Base-by-base conservation (phyloP, 2,888 invertebrate species). In the Amblyjoppa fuscipennis region DNA sequence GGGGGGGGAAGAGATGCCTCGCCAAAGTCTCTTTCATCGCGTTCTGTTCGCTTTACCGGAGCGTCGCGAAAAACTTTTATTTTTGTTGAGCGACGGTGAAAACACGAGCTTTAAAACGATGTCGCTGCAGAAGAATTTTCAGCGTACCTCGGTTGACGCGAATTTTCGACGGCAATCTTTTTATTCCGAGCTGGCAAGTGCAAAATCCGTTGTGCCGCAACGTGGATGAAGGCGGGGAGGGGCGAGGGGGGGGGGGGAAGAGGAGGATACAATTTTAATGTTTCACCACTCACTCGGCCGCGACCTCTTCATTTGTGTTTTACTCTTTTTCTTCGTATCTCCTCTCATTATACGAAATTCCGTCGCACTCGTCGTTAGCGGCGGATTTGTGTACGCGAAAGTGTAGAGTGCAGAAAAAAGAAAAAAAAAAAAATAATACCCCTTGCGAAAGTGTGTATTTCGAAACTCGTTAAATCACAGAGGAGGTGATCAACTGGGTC, bases 1-100 rank as follows among this genome's bases (percentile, higher is more conserved):
- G 81, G 78, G 69, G 61, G 7, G 61, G 16, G 16, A 31, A 16
- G 31, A 61, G 31, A 78, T 84, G 77, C 84, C 31, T 81, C 81
- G 70, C 78, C 87, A 87, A 89, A 87, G 87, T 87, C 25, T 68
- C 74, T 84, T 68, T 75, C 81, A 78, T 69, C 61, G 84, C 66
- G 49, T 75, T 85, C 74, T 82, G 81, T 74, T 81, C 49, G 69
- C 69, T 69, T 45, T 49, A 74, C 75, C 78, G 64, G 6, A 61
- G 31, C 61, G 31, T 34, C 75, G 16, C 11, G 75, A 51, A 49
- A 75, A 82, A 79, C 25, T 71, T 70, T 59, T 75, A 68, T 83
- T 83, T 78, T 79, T 75, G 70, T 81, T 66, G 53, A 59, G 11
- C 16, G 49, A 61, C 68, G 49, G 59, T n/a, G 51, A 53, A 34